A percentile compares a stretch with the other conserved stretches of the same genome.
These are phyloP conservation scores for Phrynosoma platyrhinos DNA, from an alignment of 2,113 vertebrate genomes.

Conservation along the genomic window DNA sequence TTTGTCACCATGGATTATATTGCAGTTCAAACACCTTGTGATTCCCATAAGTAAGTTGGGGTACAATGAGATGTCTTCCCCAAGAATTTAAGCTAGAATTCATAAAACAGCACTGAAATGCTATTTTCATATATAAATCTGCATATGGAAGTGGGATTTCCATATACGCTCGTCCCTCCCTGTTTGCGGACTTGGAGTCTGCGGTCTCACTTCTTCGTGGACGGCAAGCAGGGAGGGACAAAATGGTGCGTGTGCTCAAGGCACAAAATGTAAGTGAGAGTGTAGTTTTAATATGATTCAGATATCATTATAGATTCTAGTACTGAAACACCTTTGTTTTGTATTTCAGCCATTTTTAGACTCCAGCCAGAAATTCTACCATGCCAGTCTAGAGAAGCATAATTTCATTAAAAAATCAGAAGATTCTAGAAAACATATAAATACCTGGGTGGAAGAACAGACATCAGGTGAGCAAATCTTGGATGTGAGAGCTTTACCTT, in stretches of 20 bases:
- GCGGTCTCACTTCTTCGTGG: neutral
- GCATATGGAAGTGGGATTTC: neutral
- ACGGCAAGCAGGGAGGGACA: no score
- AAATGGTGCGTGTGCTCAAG: no score
- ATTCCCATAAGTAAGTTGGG: neutral
- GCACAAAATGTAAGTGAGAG: neutral
- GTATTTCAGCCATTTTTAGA: constrained; percentile 81
- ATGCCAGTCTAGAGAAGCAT: constrained; percentile 83
- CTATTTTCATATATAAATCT: neutral
- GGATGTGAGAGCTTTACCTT: neutral
- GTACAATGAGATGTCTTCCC: neutral
- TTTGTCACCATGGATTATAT: neutral
- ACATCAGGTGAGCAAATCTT: constrained; percentile 83
- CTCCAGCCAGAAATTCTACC: constrained; percentile 83
- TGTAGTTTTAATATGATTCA: neutral
- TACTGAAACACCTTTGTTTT: neutral
- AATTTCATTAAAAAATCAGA: constrained; percentile 84
- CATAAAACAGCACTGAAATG: neutral
- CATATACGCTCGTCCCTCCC: neutral
- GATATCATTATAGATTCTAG: fast-evolving
- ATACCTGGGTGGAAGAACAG: constrained; percentile 87
- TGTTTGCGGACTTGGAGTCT: no score
- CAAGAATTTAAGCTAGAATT: neutral
- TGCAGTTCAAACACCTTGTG: neutral
- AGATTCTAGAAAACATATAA: constrained; percentile 83